phyloP scores from a whole-genome alignment of 2,113 vertebrate species.

The Glareola pratincola region DNA sequence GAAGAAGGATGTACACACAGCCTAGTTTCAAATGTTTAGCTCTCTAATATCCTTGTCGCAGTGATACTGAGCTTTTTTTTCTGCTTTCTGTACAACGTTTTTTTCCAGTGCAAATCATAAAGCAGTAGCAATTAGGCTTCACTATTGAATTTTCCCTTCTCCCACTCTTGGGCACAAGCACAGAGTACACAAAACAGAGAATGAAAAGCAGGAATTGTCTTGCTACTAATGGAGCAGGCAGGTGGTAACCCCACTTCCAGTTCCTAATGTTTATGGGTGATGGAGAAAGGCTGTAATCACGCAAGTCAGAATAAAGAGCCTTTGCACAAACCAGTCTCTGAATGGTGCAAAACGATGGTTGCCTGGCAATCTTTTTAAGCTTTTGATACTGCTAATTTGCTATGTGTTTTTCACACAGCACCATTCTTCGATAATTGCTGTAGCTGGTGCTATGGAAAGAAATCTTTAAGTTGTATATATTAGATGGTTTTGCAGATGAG shows the following conservation, averaged over 20 bases:
- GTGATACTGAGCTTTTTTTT: background rate
- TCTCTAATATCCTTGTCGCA: background rate
- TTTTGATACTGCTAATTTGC: background rate
- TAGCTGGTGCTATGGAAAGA: background rate
- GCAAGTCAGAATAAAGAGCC: constrained; percentile 35
- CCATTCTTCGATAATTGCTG: background rate
- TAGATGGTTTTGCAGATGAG: background rate
- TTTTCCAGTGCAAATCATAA: background rate
- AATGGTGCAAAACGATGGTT: constrained; percentile 18
- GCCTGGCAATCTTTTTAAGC: background rate
- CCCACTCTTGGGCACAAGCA: background rate
- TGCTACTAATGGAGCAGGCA: constrained; percentile 2
- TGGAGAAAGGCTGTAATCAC: constrained; percentile 43
- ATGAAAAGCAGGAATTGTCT: background rate
- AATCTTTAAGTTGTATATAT: background rate
- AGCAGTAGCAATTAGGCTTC: background rate
- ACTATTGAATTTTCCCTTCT: background rate
- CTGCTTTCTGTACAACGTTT: background rate
- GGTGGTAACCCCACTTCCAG: constrained; percentile 28
- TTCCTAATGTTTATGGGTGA: background rate
- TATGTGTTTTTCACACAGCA: background rate
- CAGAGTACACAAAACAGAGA: background rate
- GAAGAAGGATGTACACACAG: background rate
- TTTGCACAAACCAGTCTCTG: background rate
- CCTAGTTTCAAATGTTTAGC: background rate